Conservation (phyloP, 2,113 vertebrate genomes). For the Plecturocebus donacophilus region DNA sequence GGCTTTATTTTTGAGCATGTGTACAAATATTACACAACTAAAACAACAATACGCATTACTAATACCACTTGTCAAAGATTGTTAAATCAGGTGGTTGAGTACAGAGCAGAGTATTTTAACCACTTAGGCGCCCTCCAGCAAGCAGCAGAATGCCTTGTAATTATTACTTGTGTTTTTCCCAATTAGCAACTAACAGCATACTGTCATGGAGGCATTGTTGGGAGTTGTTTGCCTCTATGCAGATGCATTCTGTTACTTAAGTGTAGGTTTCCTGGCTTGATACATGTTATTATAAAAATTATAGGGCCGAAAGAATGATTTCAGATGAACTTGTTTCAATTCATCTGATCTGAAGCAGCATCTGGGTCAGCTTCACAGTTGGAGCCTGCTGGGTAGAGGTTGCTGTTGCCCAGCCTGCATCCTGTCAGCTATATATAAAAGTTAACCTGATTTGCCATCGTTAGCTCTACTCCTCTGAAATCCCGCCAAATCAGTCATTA, state of each 20-base stretch:
- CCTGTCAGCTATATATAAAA: neutral
- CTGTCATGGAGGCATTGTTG: slow-evolving; percentile 31
- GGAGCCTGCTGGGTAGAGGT: neutral
- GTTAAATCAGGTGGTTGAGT: neutral
- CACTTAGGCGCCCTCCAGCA: neutral
- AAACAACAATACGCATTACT: slow-evolving; percentile 31
- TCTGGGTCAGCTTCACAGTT: neutral
- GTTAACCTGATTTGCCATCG: slow-evolving; percentile 22
- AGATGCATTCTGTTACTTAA: slow-evolving; percentile 51
- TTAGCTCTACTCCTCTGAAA: slow-evolving; percentile 25
- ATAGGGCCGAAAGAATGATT: slow-evolving; percentile 15
- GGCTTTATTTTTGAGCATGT: slow-evolving; percentile 41
- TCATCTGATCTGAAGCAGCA: neutral
- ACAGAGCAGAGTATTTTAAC: slow-evolving; percentile 20
- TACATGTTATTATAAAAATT: slow-evolving; percentile 64
- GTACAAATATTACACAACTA: neutral
- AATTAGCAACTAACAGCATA: slow-evolving; percentile 39
- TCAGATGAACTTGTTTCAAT: slow-evolving; percentile 36
- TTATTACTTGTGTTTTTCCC: slow-evolving; percentile 22
- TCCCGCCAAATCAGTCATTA: slow-evolving; percentile 24
- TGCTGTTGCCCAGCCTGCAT: neutral
- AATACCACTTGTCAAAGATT: slow-evolving; percentile 16
- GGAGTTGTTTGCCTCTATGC: neutral
- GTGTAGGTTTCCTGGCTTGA: slow-evolving; percentile 33
- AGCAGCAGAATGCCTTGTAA: slow-evolving; percentile 52